These are phyloP conservation scores for Hypselothyrea guttata DNA, from an alignment of 2,888 invertebrate species.

Conservation along the genomic window DNA sequence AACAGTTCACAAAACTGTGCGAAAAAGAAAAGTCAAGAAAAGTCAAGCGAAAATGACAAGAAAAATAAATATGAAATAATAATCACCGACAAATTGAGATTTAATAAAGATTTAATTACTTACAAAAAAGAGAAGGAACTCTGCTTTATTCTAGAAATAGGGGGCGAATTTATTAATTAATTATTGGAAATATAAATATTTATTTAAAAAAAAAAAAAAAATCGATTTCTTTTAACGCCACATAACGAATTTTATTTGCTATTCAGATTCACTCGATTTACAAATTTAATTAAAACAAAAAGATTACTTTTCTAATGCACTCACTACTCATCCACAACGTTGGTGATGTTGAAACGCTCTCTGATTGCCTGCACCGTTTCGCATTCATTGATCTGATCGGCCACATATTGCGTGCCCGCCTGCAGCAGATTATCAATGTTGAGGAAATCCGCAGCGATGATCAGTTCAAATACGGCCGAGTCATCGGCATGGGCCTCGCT, in stretches of 20 bases:
- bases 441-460: slow-evolving; percentile 50
- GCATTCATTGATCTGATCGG: slow-evolving; percentile 25
- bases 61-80: slow-evolving; percentile 74
- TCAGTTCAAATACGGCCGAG: slow-evolving; percentile 27
- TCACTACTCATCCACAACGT: slow-evolving; percentile 7
- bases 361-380: slow-evolving; percentile 21
- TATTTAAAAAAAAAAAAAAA: too few relatives aligned
- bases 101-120: slow-evolving; percentile 77
- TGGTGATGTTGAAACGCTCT: slow-evolving; percentile 25
- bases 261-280: too few relatives aligned
- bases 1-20: slow-evolving; percentile 7
- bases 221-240: too few relatives aligned
- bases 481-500: not conserved
- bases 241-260: too few relatives aligned
- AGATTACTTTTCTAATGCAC: too few relatives aligned
- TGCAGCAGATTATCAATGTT: slow-evolving; percentile 28
- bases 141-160: too few relatives aligned
- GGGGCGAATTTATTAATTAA: too few relatives aligned
- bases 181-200: too few relatives aligned
- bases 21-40: slow-evolving; percentile 17
- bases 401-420: slow-evolving; percentile 25
- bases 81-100: slow-evolving; percentile 75
- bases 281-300: too few relatives aligned
- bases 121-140: too few relatives aligned
- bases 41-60: slow-evolving; percentile 18